phyloP scores from a whole-genome alignment of 2,113 vertebrate species.

The Myrmecobius fasciatus region DNA sequence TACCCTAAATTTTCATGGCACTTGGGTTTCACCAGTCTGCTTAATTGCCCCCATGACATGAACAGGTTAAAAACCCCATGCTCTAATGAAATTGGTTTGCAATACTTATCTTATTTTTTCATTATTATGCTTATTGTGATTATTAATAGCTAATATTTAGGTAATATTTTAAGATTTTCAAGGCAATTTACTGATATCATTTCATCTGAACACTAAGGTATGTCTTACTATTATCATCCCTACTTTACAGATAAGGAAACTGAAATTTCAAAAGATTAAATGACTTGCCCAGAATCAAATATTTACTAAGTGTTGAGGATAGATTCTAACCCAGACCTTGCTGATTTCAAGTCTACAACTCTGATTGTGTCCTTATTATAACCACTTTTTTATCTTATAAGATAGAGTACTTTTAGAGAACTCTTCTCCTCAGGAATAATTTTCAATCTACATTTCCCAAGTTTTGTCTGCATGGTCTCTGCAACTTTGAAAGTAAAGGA shows the following conservation, averaged over 20 bases:
- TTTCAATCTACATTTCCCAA: conserved; percentile 49
- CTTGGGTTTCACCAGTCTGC: background rate
- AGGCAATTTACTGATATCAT: background rate
- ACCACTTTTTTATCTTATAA: conserved; percentile 15
- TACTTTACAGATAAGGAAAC: background rate
- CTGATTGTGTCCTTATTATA: background rate
- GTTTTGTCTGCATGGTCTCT: conserved; percentile 8
- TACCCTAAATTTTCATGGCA: background rate
- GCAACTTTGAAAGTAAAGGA: conserved; percentile 64
- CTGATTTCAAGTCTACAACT: background rate
- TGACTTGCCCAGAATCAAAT: background rate
- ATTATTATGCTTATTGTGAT: background rate
- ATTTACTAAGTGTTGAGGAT: background rate
- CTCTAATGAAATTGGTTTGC: background rate
- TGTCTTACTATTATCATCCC: background rate
- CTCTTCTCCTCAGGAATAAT: conserved; percentile 16
- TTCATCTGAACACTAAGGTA: background rate
- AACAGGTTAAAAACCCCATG: background rate
- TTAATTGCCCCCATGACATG: background rate
- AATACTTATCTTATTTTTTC: background rate
- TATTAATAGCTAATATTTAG: background rate
- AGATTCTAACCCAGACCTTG: background rate
- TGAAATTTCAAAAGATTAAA: background rate
- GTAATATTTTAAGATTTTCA: background rate
- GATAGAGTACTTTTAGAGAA: background rate